Evolutionary conservation across 1,140 invertebrate species (phyloP).

Genomic region (Heliothis virescens): DNA sequence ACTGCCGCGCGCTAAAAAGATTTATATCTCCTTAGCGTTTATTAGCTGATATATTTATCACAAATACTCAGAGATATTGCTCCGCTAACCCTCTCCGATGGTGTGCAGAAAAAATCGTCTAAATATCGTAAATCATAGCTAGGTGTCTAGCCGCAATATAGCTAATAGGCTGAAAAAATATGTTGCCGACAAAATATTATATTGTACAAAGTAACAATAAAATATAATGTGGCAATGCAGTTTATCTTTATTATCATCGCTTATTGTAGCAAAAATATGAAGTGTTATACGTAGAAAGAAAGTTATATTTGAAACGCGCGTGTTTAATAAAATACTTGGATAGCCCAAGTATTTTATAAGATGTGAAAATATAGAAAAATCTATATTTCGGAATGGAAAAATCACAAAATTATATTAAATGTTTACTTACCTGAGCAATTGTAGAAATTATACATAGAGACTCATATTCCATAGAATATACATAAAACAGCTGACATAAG

Average conservation of each 20-base stretch:
- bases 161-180: conserved; percentile 60
- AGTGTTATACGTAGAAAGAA: neutral
- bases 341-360: too few relatives aligned
- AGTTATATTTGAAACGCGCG: neutral
- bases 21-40: conserved; percentile 80
- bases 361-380: too few relatives aligned
- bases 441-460: neutral
- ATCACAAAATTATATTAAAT: too few relatives aligned
- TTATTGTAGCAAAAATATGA: conserved; percentile 1
- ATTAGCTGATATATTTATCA: conserved; percentile 83
- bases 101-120: conserved; percentile 63
- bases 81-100: conserved; percentile 58
- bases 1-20: conserved; percentile 69
- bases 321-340: too few relatives aligned
- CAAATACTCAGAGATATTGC: conserved; percentile 79
- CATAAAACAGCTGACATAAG: neutral
- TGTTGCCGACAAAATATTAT: conserved; percentile 29
- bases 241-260: conserved; percentile 22
- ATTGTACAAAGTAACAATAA: conserved; percentile 12
- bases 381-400: neutral
- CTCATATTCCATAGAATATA: neutral
- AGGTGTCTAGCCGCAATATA: conserved; percentile 58
- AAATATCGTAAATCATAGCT: conserved; percentile 69
- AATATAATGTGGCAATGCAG: conserved; percentile 14
- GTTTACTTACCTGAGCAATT: neutral